phyloP scores from a whole-genome alignment of 2,888 invertebrate genomes.

The Drosophila infuscata region DNA sequence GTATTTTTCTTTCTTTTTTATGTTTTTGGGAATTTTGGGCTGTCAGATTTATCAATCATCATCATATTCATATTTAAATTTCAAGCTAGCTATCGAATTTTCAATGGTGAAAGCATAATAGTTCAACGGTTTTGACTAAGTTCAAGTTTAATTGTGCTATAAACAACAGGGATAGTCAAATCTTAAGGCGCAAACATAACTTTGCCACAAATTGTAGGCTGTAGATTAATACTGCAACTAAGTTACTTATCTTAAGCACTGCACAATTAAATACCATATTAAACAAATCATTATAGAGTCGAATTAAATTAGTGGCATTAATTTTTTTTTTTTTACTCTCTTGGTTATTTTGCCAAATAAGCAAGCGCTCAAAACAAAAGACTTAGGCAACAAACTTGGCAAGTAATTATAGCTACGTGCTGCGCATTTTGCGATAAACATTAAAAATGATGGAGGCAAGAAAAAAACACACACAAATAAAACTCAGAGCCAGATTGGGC shows the following conservation, averaged over 20 bases:
- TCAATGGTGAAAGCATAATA: background rate
- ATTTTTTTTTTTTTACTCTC: slow-evolving; percentile 8
- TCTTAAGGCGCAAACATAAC: background rate
- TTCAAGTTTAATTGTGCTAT: slow-evolving; percentile 10
- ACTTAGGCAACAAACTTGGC: slow-evolving; percentile 71
- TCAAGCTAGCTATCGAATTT: background rate
- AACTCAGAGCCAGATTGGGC: slow-evolving; percentile 36
- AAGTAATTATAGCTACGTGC: slow-evolving; percentile 65
- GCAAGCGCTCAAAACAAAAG: slow-evolving; percentile 64
- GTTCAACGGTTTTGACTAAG: slow-evolving; percentile 15
- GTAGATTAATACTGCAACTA: background rate
- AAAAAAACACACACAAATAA: slow-evolving; percentile 1
- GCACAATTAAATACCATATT: slow-evolving; percentile 25
- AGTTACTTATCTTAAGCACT: background rate
- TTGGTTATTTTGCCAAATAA: slow-evolving; percentile 46
- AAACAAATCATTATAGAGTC: slow-evolving; percentile 12
- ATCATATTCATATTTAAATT: slow-evolving; percentile 27
- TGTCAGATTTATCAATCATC: slow-evolving; percentile 32
- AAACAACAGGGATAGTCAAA: background rate
- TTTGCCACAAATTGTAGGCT: background rate
- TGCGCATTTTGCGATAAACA: slow-evolving; percentile 51
- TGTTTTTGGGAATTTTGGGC: slow-evolving; percentile 15
- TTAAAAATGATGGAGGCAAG: slow-evolving; percentile 11
- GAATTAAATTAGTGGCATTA: slow-evolving; percentile 31
- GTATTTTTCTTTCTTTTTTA: slow-evolving; percentile 12